phyloP scores from a whole-genome alignment of 92 coral and sea anemone genomes.

The Umimayanthus kanabou region DNA sequence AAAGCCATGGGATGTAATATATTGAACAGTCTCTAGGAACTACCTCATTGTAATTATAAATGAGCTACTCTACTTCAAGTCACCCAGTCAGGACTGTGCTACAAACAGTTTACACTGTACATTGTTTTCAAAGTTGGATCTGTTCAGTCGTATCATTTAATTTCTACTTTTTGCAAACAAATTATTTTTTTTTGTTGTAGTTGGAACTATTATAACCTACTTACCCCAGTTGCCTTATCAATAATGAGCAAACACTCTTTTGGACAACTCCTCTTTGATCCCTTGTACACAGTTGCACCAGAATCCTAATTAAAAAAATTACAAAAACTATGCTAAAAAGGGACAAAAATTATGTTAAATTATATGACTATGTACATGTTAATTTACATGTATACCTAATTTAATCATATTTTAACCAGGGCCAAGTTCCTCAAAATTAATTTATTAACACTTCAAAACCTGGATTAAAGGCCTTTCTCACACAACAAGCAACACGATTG shows the following conservation, averaged over 20 bases:
- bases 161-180: too few relatives aligned
- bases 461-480: too few relatives aligned
- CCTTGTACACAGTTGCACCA: conserved; percentile 89
- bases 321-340: not conserved
- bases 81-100: too few relatives aligned
- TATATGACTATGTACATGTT: not conserved
- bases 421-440: too few relatives aligned
- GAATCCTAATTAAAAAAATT: conserved; percentile 64
- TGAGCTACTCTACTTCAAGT: not conserved
- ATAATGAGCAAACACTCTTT: conserved; percentile 91
- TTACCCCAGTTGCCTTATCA: conserved; percentile 90
- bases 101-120: too few relatives aligned
- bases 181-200: not conserved
- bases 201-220: not conserved
- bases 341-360: not conserved
- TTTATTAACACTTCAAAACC: too few relatives aligned
- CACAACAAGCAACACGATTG: too few relatives aligned
- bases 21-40: not conserved
- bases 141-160: too few relatives aligned
- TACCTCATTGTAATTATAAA: too few relatives aligned
- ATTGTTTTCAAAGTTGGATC: too few relatives aligned
- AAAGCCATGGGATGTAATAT: not conserved
- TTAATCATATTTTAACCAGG: not conserved
- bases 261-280: conserved; percentile 92
- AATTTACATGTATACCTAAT: not conserved